phyloP scores from a whole-genome alignment of 2,888 invertebrate genomes.

The Empis livida region DNA sequence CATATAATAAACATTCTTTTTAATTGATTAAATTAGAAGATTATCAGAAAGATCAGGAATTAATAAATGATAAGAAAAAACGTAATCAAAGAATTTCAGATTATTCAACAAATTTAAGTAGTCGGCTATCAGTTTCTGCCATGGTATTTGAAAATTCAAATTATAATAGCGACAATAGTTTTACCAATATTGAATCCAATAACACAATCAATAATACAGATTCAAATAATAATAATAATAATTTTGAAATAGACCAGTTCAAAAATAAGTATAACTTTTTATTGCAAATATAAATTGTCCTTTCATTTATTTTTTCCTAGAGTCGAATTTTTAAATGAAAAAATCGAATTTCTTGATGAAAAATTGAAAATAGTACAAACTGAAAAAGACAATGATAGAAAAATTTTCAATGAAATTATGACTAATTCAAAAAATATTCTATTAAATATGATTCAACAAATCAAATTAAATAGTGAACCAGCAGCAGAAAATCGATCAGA shows the following conservation, averaged over 20 bases:
- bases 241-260: too few relatives aligned
- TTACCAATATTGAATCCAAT: background rate
- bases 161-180: background rate
- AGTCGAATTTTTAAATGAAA: constrained; percentile 28
- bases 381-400: constrained; percentile 28
- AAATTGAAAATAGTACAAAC: constrained; percentile 23
- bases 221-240: too few relatives aligned
- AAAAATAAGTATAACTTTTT: too few relatives aligned
- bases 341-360: constrained; percentile 26
- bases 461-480: background rate
- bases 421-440: constrained; percentile 26
- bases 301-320: constrained; percentile 13
- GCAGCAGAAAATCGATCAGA: too few relatives aligned
- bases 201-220: background rate
- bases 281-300: too few relatives aligned
- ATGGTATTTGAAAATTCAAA: constrained; percentile 27
- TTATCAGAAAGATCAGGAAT: constrained; percentile 25
- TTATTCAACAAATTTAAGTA: constrained; percentile 19
- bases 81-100: constrained; percentile 29
- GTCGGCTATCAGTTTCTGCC: constrained; percentile 20
- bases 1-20: background rate
- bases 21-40: constrained; percentile 16
- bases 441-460: constrained; percentile 16
- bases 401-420: constrained; percentile 28
- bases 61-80: constrained; percentile 25